Percentiles rank a stretch among this genome's conserved stretches.
phyloP scores from a whole-genome alignment of 92 coral and sea anemone genomes.

The Siderastrea radians region DNA sequence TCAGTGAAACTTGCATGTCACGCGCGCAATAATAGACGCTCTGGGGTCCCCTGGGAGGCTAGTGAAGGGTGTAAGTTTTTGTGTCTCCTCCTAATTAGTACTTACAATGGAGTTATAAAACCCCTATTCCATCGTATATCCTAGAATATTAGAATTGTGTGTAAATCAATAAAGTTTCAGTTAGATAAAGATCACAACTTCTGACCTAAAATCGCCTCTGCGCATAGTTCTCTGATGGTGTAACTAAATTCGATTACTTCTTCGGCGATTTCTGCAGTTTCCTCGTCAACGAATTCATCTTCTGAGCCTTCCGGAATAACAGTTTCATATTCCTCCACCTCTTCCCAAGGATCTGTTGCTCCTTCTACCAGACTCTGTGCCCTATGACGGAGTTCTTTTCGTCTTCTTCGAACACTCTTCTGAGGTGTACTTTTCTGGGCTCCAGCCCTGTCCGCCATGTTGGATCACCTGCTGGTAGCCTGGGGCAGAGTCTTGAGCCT shows the following conservation, averaged over 20 bases:
- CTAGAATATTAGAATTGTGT: too few relatives aligned
- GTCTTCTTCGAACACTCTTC: constrained; percentile 55
- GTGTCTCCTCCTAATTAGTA: too few relatives aligned
- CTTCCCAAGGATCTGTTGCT: constrained; percentile 85
- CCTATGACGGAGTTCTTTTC: constrained; percentile 86
- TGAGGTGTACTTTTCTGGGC: constrained; percentile 27
- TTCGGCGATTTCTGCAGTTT: constrained; percentile 91
- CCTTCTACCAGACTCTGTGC: constrained; percentile 96
- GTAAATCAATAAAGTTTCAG: neutral
- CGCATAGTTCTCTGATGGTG: constrained; percentile 87
- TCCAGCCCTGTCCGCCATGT: constrained; percentile 74
- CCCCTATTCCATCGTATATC: too few relatives aligned
- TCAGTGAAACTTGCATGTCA: neutral
- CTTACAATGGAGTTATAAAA: too few relatives aligned
- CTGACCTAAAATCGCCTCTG: constrained; percentile 94
- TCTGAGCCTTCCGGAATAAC: constrained; percentile 91
- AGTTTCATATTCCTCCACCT: constrained; percentile 92
- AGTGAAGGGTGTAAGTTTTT: too few relatives aligned
- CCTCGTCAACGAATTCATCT: constrained; percentile 91
- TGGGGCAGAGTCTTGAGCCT: neutral
- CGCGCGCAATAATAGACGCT: neutral
- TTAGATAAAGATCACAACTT: neutral
- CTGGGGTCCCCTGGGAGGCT: too few relatives aligned
- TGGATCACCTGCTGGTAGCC: constrained; percentile 6
- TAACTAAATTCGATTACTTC: constrained; percentile 90